Conservation (phyloP, 2,888 invertebrate genomes). For the Amblyjoppa proteus region DNA sequence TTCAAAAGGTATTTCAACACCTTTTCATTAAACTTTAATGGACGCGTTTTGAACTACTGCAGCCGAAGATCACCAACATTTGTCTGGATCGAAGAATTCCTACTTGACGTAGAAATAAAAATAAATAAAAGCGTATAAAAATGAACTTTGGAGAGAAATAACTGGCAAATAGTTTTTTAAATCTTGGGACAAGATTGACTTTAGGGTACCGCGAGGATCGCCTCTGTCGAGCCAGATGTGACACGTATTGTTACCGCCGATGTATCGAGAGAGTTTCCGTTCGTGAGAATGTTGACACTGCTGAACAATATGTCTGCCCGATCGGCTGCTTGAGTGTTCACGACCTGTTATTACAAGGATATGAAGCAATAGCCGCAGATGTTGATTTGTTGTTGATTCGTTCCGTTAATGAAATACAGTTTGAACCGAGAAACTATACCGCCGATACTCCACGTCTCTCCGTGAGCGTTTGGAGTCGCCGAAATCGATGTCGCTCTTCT, state of each 20-base stretch:
- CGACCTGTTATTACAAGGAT: slow-evolving; percentile 24
- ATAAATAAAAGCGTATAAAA: no score
- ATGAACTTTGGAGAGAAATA: no score
- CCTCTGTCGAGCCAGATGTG: no score
- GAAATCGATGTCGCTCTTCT: slow-evolving; percentile 1
- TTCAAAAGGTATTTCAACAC: no score
- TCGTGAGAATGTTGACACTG: not conserved
- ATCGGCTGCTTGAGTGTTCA: not conserved
- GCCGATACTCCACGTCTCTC: slow-evolving; percentile 15
- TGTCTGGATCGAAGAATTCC: no score
- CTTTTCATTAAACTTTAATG: no score
- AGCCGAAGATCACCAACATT: no score
- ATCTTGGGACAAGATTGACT: no score
- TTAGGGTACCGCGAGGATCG: no score
- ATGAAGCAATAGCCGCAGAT: slow-evolving; percentile 23
- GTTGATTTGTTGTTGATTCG: slow-evolving; percentile 29
- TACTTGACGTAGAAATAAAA: no score
- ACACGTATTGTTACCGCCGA: not conserved
- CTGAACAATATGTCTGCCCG: not conserved
- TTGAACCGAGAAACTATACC: not conserved
- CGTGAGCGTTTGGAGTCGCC: not conserved
- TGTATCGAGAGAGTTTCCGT: not conserved
- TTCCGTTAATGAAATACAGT: not conserved
- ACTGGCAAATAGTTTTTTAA: no score
- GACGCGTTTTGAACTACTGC: no score